phyloP scores from a whole-genome alignment of 2,797 vertebrate genomes.

The Leptoclinus maculatus region DNA sequence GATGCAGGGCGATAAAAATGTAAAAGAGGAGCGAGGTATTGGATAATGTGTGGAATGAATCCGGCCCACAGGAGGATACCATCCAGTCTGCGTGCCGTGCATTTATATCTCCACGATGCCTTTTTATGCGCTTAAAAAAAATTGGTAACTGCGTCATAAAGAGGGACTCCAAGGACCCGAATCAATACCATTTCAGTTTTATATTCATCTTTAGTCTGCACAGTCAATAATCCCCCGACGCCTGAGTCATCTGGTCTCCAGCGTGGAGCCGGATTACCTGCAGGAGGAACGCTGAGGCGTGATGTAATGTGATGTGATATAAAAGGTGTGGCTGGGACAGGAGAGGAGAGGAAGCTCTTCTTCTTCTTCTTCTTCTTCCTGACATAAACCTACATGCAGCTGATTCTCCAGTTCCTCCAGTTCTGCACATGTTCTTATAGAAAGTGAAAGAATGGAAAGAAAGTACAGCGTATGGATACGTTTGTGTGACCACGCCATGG shows the following conservation, averaged over 20 bases:
- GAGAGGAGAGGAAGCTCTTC: constrained; percentile 17
- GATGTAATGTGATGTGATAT: constrained; percentile 35
- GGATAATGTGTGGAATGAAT: constrained; percentile 33
- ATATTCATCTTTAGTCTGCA: constrained; percentile 56
- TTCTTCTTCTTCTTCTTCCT: not conserved
- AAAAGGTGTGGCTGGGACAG: constrained; percentile 37
- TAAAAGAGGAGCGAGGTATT: not conserved
- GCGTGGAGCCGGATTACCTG: constrained; percentile 31
- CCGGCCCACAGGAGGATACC: not conserved
- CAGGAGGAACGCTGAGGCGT: constrained; percentile 45
- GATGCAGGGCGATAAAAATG: not conserved
- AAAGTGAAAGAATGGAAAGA: constrained; percentile 2
- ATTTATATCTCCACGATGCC: constrained; percentile 36
- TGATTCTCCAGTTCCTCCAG: no score
- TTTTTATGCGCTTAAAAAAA: constrained; percentile 37
- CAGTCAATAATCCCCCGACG: constrained; percentile 56
- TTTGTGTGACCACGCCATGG: not conserved
- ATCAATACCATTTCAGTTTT: constrained; percentile 67
- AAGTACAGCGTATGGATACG: constrained; percentile 9
- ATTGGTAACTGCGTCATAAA: constrained; percentile 55
- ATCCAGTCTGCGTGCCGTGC: constrained; percentile 10
- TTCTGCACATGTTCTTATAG: not conserved
- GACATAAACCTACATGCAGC: no score
- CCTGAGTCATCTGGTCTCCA: constrained; percentile 56
- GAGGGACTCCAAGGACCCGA: constrained; percentile 24